These are phyloP conservation scores for Gadopsis marmoratus DNA, from an alignment of 2,797 vertebrate genomes.

Conservation along the genomic window DNA sequence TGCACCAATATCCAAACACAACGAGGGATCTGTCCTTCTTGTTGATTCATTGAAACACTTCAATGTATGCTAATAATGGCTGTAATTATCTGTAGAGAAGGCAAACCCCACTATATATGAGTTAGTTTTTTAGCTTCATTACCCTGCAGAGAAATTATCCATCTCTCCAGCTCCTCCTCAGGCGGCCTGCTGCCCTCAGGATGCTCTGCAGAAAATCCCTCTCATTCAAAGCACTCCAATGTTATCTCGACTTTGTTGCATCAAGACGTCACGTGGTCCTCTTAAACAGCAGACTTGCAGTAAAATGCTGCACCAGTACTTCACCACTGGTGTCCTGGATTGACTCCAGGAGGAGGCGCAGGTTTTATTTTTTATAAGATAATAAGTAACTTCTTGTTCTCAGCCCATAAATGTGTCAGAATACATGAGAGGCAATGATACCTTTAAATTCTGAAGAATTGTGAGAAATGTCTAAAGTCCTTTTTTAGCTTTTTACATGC, in stretches of 20 bases:
- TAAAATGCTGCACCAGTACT: conserved; percentile 52
- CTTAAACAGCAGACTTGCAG: conserved; percentile 51
- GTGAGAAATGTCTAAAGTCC: neutral
- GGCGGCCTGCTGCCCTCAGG: conserved; percentile 44
- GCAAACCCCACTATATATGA: neutral
- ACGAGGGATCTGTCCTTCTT: conserved; percentile 9
- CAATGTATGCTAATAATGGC: neutral
- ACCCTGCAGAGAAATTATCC: conserved; percentile 37
- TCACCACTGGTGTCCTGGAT: conserved; percentile 26
- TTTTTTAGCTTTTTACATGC: neutral
- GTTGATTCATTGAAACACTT: conserved; percentile 14
- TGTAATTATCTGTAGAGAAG: conserved; percentile 21
- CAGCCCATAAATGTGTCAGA: neutral
- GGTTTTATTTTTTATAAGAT: conserved; percentile 19
- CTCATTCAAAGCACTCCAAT: conserved; percentile 41
- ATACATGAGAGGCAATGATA: neutral
- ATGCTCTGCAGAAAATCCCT: conserved; percentile 62
- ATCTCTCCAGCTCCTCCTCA: conserved; percentile 34
- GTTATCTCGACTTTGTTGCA: conserved; percentile 43
- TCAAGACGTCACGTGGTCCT: conserved; percentile 62
- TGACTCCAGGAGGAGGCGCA: conserved; percentile 4
- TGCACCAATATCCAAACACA: conserved; percentile 12
- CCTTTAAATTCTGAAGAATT: neutral
- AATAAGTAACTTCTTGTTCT: conserved; percentile 11
- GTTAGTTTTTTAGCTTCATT: conserved; percentile 19